Evolutionary conservation across 1,140 invertebrate genomes (phyloP).

Genomic region (Araneus ventricosus): DNA sequence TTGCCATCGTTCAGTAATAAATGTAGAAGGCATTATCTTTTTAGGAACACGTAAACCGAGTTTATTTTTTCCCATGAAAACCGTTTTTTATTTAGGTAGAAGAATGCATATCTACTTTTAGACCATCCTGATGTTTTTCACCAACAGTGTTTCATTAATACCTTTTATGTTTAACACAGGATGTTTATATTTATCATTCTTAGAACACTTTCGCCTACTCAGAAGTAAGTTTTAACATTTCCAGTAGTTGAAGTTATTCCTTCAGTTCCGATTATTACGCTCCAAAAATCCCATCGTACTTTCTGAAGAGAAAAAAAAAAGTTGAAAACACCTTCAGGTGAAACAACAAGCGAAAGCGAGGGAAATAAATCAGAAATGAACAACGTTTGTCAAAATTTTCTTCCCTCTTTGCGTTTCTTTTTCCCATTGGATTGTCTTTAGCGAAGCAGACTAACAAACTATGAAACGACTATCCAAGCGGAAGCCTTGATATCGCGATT

Average conservation of each 20-base stretch:
- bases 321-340: slow-evolving; percentile 26
- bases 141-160: too few relatives aligned
- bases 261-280: slow-evolving; percentile 30
- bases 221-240: too few relatives aligned
- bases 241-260: not conserved
- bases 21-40: too few relatives aligned
- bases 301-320: not conserved
- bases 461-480: slow-evolving; percentile 9
- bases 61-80: too few relatives aligned
- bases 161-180: too few relatives aligned
- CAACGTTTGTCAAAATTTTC: not conserved
- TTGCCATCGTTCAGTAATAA: too few relatives aligned
- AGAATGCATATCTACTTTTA: too few relatives aligned
- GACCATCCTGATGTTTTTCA: too few relatives aligned
- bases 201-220: not conserved
- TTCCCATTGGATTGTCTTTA: not conserved
- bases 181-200: too few relatives aligned
- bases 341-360: slow-evolving; percentile 26
- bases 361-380: slow-evolving; percentile 67
- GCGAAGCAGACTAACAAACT: slow-evolving; percentile 46
- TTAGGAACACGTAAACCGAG: too few relatives aligned
- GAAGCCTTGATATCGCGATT: slow-evolving; percentile 61
- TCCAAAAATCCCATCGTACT: not conserved
- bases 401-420: not conserved
- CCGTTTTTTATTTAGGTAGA: too few relatives aligned